Conservation (phyloP, 2,888 invertebrate species). For the Cheilosia urbana region DNA sequence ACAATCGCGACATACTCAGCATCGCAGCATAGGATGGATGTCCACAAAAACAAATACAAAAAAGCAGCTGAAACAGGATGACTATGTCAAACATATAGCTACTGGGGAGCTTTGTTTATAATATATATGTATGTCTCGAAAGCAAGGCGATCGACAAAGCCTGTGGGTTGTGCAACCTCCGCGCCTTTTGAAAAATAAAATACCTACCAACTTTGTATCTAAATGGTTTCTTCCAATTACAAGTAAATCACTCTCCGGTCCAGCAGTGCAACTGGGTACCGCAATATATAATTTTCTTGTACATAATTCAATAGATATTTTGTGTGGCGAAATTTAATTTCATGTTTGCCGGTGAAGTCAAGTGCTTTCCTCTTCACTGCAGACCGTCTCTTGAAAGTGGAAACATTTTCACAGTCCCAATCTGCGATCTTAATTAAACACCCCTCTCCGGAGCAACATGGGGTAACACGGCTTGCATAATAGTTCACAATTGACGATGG, state of each 20-base stretch:
- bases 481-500: constrained; percentile 28
- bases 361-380: constrained; percentile 9
- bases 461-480: constrained; percentile 51
- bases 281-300: constrained; percentile 35
- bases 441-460: constrained; percentile 30
- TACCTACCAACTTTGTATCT: constrained; percentile 38
- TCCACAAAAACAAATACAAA: background rate
- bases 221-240: constrained; percentile 42
- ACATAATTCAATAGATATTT: constrained; percentile 40
- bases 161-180: constrained; percentile 38
- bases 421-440: constrained; percentile 51
- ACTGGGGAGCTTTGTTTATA: background rate
- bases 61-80: background rate
- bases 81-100: background rate
- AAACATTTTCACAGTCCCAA: constrained; percentile 17
- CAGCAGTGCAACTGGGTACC: constrained; percentile 12
- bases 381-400: constrained; percentile 34
- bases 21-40: background rate
- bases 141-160: constrained; percentile 6
- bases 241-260: constrained; percentile 42
- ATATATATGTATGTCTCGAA: background rate
- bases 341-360: background rate
- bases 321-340: constrained; percentile 50
- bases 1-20: background rate
- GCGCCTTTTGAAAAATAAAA: constrained; percentile 13